Evolutionary conservation across 2,888 invertebrate species (phyloP).

Genomic region (Bhutanitis thaidina): DNA sequence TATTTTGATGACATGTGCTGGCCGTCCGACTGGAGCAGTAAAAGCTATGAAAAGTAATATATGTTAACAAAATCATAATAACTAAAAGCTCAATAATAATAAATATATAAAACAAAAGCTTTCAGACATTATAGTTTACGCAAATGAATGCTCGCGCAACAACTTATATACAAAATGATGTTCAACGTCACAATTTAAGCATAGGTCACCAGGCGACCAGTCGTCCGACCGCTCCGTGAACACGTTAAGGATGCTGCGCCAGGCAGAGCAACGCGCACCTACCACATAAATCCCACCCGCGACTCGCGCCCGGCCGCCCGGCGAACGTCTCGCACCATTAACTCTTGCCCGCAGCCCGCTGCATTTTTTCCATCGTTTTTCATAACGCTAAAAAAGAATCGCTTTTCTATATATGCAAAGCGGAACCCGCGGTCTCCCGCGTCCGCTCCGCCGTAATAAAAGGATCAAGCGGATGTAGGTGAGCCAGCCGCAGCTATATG

Average conservation of each 20-base stretch:
- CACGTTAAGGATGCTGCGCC: not conserved
- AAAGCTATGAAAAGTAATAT: no score
- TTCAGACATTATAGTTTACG: no score
- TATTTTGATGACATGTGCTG: no score
- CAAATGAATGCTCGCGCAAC: no score
- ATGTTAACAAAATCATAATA: no score
- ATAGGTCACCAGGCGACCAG: no score
- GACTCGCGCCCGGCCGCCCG: constrained; percentile 32
- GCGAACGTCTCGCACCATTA: constrained; percentile 72
- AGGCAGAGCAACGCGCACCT: constrained; percentile 43
- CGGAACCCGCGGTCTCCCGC: constrained; percentile 34
- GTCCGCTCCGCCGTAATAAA: constrained; percentile 57
- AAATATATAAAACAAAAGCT: no score
- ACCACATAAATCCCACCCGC: constrained; percentile 59
- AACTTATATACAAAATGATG: no score
- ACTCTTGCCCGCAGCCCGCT: constrained; percentile 65
- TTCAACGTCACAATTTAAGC: no score
- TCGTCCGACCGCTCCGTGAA: not conserved
- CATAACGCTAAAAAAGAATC: constrained; percentile 42
- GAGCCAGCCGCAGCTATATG: not conserved
- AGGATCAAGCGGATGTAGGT: constrained; percentile 51
- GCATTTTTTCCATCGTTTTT: constrained; percentile 52
- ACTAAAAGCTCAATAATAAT: no score
- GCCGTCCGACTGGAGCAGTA: no score
- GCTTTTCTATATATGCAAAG: constrained; percentile 72